phyloP scores from a whole-genome alignment of 2,797 vertebrate genomes.

The Pempheris klunzingeri region DNA sequence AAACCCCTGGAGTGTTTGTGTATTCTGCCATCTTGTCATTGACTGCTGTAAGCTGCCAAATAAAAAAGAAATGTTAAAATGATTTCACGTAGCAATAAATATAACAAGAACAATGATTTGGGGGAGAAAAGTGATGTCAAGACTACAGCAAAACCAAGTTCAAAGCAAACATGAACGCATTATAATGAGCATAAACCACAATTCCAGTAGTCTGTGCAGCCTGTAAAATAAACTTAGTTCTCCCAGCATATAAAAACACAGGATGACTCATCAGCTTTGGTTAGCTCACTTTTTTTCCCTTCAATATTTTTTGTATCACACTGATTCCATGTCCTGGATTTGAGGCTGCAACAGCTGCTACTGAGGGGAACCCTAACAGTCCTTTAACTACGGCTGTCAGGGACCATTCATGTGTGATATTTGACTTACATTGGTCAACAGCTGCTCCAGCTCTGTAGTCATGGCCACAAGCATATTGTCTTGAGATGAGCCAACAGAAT shows the following conservation, averaged over 20 bases:
- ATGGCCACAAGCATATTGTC: conserved; percentile 95
- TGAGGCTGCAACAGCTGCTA: background rate
- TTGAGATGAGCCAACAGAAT: conserved; percentile 91
- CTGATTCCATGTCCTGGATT: background rate
- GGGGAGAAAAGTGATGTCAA: conserved; percentile 2
- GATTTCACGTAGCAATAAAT: background rate
- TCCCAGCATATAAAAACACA: background rate
- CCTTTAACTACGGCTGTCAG: background rate
- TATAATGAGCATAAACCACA: background rate
- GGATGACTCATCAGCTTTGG: background rate
- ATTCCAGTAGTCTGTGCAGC: background rate
- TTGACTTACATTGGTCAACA: conserved; percentile 90
- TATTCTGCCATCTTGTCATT: conserved; percentile 98
- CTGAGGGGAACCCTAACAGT: background rate
- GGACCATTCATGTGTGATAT: background rate
- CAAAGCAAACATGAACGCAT: background rate
- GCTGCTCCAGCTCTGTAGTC: conserved; percentile 95
- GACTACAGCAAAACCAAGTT: background rate
- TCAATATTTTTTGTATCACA: background rate
- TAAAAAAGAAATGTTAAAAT: background rate
- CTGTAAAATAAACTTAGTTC: background rate
- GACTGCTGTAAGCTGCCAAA: conserved; percentile 88
- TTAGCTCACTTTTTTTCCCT: background rate
- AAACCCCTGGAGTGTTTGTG: conserved; percentile 88
- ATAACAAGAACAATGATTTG: background rate